A percentile compares a stretch with the other conserved stretches of the same genome.
Evolutionary conservation across 2,888 invertebrate genomes (phyloP).

Genomic region (Bembecia ichneumoniformis): DNA sequence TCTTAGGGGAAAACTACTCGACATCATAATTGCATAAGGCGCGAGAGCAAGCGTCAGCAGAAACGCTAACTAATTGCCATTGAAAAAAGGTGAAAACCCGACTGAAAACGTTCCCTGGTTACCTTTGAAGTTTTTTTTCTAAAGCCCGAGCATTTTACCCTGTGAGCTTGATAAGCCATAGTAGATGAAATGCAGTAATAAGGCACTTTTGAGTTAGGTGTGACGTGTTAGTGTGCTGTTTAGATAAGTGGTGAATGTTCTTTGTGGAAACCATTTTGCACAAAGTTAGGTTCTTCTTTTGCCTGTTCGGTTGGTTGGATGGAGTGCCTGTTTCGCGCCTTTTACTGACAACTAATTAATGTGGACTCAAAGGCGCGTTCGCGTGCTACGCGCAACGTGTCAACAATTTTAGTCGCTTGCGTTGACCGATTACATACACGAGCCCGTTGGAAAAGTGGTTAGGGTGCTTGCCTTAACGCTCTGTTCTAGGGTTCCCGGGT

Average conservation of each 20-base stretch:
- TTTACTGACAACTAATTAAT: slow-evolving; percentile 8
- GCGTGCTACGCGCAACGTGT: no score
- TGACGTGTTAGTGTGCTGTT: slow-evolving; percentile 36
- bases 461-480: no score
- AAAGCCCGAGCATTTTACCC: slow-evolving; percentile 43
- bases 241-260: slow-evolving; percentile 38
- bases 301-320: not conserved
- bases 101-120: slow-evolving; percentile 59
- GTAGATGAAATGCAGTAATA: slow-evolving; percentile 44
- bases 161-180: slow-evolving; percentile 64
- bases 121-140: slow-evolving; percentile 55
- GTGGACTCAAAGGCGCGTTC: slow-evolving; percentile 8
- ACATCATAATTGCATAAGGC: slow-evolving; percentile 62
- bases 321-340: slow-evolving; percentile 2
- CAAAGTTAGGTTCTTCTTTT: slow-evolving; percentile 33
- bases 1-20: slow-evolving; percentile 32
- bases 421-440: no score
- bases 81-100: slow-evolving; percentile 73
- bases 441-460: no score
- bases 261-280: slow-evolving; percentile 31
- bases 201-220: slow-evolving; percentile 64
- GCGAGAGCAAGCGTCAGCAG: slow-evolving; percentile 48
- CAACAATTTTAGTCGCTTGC: no score
- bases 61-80: slow-evolving; percentile 73
- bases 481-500: no score